These are phyloP conservation scores for Heteropelma amictum DNA, from an alignment of 2,888 invertebrate genomes.

Conservation along the genomic window DNA sequence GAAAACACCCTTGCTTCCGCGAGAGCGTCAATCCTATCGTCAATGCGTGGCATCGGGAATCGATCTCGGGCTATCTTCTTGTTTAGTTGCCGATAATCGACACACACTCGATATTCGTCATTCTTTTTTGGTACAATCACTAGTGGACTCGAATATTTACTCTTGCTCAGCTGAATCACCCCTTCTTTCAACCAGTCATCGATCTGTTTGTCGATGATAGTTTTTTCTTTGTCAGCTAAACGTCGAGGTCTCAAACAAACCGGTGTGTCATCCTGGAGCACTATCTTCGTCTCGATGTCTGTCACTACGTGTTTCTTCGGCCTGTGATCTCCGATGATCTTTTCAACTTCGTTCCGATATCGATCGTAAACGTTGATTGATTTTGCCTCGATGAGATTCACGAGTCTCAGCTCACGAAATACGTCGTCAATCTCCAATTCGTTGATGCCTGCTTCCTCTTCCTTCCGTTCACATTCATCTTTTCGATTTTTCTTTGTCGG, in stretches of 20 bases:
- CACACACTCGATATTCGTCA: slow-evolving; percentile 65
- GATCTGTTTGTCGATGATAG: slow-evolving; percentile 64
- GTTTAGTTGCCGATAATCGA: slow-evolving; percentile 74
- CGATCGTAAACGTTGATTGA: slow-evolving; percentile 54
- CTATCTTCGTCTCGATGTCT: slow-evolving; percentile 63
- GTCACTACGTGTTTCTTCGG: slow-evolving; percentile 58
- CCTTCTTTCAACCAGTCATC: slow-evolving; percentile 66
- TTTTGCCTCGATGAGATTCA: slow-evolving; percentile 45
- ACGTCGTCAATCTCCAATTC: slow-evolving; percentile 39
- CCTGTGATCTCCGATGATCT: slow-evolving; percentile 58
- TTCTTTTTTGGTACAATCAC: slow-evolving; percentile 66
- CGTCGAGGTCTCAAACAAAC: slow-evolving; percentile 62
- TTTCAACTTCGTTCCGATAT: slow-evolving; percentile 48
- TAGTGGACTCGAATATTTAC: slow-evolving; percentile 69
- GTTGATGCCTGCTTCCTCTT: not conserved
- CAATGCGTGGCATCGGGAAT: slow-evolving; percentile 56
- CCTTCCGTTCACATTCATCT: not conserved
- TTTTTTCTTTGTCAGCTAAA: slow-evolving; percentile 59
- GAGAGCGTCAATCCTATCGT: slow-evolving; percentile 65
- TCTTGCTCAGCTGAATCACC: slow-evolving; percentile 66
- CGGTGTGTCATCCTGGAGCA: slow-evolving; percentile 65
- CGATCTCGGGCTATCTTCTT: slow-evolving; percentile 62
- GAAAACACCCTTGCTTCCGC: slow-evolving; percentile 48
- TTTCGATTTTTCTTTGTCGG: slow-evolving; percentile 40
- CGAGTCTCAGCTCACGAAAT: slow-evolving; percentile 2